Base-by-base conservation (phyloP, 2,888 invertebrate species). In the Cephonodes hylas region DNA sequence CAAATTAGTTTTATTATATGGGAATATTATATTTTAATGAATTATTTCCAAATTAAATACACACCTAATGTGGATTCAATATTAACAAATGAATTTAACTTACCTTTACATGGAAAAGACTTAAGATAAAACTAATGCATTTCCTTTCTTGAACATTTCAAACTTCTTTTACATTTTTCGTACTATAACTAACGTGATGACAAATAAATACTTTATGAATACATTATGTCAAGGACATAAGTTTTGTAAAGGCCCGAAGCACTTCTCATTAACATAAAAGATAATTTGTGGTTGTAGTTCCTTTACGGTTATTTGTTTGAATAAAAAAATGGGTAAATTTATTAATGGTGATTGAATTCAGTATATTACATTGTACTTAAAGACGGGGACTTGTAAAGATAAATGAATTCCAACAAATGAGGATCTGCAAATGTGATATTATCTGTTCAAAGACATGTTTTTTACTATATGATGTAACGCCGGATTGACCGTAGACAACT, bases 381-480 rank as follows among this genome's bases (percentile, higher is more conserved):
- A 53, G 18, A 53, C 8, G 53, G 53, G 53, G 53, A 27, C 53
- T 53, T 53, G 27, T 27, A 18, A 53, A 53, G 18, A 31, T 53
- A 46, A n/a, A 25, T 46, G 13, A 53, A 31, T 53, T 53, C 53
- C 53, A 53, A 53, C 18, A 53, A 31, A 61, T 66, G 67, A 75
- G 75, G 79, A 80, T 83, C 81, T 84, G 81, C 72, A 67, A 75
- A 73, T 82, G 82, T 83, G 83, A 84, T 84, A 81, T 76, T 78
- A 73, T 73, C 71, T 66, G 73, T 74, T 70, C 73, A 76, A 68
- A 69, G 71, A 70, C 57, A 34, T 46, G 58, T 34, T 53, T 61
- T 42, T 58, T 42, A 61, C 20, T 58, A 58, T 58, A 58, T 73
- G 76, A 74, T 69, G 70, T 65, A 69, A 73, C 69, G 74, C 70